Conservation (phyloP, 2,888 invertebrate species). For the Napeogenes inachia region DNA sequence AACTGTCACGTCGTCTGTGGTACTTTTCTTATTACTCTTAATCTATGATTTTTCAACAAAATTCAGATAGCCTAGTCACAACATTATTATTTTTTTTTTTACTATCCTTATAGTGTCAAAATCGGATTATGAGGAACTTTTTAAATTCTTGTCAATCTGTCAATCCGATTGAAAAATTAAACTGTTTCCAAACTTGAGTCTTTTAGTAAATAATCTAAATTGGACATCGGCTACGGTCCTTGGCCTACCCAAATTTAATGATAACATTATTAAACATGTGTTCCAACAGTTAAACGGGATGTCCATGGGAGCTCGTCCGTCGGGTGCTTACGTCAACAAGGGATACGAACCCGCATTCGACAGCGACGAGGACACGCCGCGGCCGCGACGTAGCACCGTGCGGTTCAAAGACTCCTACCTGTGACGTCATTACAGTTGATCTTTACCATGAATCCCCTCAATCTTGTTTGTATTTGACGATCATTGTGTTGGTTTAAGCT, state of each 20-base stretch:
- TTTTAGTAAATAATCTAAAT: too few relatives aligned
- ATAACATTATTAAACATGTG: conserved; percentile 31
- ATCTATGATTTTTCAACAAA: too few relatives aligned
- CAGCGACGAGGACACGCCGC: conserved; percentile 80
- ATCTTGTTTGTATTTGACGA: background rate
- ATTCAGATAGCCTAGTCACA: too few relatives aligned
- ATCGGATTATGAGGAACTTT: too few relatives aligned
- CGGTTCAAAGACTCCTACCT: conserved; percentile 45
- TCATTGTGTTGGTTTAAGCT: background rate
- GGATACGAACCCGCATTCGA: conserved; percentile 83
- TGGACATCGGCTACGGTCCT: too few relatives aligned
- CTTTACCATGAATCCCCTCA: background rate
- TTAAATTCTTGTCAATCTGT: too few relatives aligned
- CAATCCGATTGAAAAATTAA: too few relatives aligned
- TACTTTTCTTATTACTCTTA: too few relatives aligned
- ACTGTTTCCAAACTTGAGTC: too few relatives aligned
- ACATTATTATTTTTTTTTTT: too few relatives aligned
- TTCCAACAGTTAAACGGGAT: conserved; percentile 60
- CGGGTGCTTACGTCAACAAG: conserved; percentile 75
- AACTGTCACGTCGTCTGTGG: too few relatives aligned
- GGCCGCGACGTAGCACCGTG: conserved; percentile 68
- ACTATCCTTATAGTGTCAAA: too few relatives aligned
- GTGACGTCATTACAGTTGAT: conserved; percentile 5
- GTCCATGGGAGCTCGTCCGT: conserved; percentile 40
- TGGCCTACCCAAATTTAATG: conserved; percentile 26